A percentile compares a stretch with the other conserved stretches of the same genome.
phyloP scores from a whole-genome alignment of 2,797 vertebrate genomes.

The Melanotaenia pygmaea region DNA sequence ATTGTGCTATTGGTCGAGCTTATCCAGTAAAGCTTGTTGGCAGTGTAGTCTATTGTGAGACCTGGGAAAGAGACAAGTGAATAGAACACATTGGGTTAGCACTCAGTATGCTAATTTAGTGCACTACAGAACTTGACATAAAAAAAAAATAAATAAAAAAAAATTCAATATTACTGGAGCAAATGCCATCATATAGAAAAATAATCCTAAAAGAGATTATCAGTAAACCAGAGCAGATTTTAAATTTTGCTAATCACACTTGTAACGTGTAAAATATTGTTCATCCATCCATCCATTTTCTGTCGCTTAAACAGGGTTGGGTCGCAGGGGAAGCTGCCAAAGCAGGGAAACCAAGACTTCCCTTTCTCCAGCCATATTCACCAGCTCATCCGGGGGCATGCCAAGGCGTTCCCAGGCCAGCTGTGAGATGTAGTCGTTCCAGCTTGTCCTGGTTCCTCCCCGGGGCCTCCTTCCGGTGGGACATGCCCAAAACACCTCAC shows the following conservation, averaged over 20 bases:
- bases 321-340: too few relatives aligned
- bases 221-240: neutral
- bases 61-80: slow-evolving; percentile 77
- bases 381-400: too few relatives aligned
- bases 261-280: neutral
- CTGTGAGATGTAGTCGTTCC: too few relatives aligned
- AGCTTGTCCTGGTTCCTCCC: too few relatives aligned
- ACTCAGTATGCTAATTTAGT: neutral
- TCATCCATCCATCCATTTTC: too few relatives aligned
- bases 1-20: slow-evolving; percentile 98
- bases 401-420: too few relatives aligned
- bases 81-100: slow-evolving; percentile 25
- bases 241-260: neutral
- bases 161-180: neutral
- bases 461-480: too few relatives aligned
- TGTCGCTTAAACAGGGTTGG: too few relatives aligned
- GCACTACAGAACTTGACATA: neutral
- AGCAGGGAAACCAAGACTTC: too few relatives aligned
- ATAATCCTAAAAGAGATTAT: neutral
- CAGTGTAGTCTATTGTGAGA: slow-evolving; percentile 93
- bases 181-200: neutral
- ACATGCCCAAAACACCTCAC: too few relatives aligned
- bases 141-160: neutral
- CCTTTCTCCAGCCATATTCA: too few relatives aligned
- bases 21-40: slow-evolving; percentile 98